A percentile compares a stretch with the other conserved stretches of the same genome.
phyloP scores from a whole-genome alignment of 2,888 invertebrate genomes.

The Eupithecia subumbrata region DNA sequence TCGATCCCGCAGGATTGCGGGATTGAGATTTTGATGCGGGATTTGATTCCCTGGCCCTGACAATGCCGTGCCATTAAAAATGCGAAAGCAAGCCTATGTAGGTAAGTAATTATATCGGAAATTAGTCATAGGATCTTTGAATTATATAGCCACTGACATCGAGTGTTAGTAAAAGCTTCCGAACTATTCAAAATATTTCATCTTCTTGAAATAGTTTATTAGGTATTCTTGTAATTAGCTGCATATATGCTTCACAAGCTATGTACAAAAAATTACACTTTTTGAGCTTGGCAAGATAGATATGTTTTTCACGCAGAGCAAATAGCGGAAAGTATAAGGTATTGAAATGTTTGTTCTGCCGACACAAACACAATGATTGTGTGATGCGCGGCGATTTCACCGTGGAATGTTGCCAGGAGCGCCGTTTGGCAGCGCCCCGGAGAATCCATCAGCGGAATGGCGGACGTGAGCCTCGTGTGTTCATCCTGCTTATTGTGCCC shows the following conservation, averaged over 20 bases:
- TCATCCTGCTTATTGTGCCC: neutral
- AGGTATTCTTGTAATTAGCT: neutral
- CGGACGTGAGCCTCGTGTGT: slow-evolving; percentile 23
- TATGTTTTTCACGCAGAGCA: neutral
- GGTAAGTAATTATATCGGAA: neutral
- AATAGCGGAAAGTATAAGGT: slow-evolving; percentile 3
- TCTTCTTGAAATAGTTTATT: neutral
- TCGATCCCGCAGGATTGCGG: too few relatives aligned
- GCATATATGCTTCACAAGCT: neutral
- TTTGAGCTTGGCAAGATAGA: neutral
- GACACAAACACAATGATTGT: slow-evolving; percentile 25
- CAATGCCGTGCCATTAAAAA: neutral
- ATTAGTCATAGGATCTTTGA: too few relatives aligned
- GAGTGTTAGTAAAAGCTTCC: neutral
- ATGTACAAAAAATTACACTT: neutral
- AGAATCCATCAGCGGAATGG: slow-evolving; percentile 53
- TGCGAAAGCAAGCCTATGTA: neutral
- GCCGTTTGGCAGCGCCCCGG: slow-evolving; percentile 52
- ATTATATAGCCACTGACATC: neutral
- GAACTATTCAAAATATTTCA: neutral
- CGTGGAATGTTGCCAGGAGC: slow-evolving; percentile 54
- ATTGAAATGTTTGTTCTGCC: slow-evolving; percentile 6
- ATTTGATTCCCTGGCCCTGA: too few relatives aligned
- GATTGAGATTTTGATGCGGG: too few relatives aligned
- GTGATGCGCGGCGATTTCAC: slow-evolving; percentile 26